Percentiles rank a stretch among this genome's conserved stretches.
Conservation (phyloP, 2,888 invertebrate genomes). For the Lasioglossum marginatum region DNA sequence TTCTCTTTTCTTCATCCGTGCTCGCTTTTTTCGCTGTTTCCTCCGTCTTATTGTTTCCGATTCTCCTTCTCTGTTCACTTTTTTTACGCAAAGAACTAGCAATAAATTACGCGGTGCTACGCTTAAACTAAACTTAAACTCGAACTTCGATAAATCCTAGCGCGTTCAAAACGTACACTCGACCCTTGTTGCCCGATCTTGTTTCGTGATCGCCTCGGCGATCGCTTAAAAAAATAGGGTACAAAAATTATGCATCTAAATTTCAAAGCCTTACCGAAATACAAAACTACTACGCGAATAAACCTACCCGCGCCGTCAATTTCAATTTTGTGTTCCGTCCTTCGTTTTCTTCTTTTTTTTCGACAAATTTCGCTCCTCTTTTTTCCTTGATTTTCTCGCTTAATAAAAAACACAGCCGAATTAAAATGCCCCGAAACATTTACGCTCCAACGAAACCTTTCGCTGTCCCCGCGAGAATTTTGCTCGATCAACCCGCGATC, state of each 20-base stretch:
- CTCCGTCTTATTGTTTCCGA: not conserved
- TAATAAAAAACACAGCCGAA: constrained; percentile 82
- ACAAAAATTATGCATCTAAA: constrained; percentile 83
- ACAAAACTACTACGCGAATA: constrained; percentile 28
- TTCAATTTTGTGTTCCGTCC: constrained; percentile 48
- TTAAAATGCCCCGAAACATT: constrained; percentile 81
- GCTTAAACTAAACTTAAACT: constrained; percentile 70
- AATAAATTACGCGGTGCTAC: constrained; percentile 38
- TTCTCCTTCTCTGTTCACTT: not conserved
- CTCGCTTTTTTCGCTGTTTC: not conserved
- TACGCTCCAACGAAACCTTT: constrained; percentile 14
- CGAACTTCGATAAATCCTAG: constrained; percentile 63
- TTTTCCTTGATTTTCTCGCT: constrained; percentile 1
- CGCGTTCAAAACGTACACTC: constrained; percentile 54
- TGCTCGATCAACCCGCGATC: constrained; percentile 38
- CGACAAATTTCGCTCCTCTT: not conserved
- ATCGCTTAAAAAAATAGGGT: constrained; percentile 84
- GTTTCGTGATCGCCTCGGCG: constrained; percentile 64
- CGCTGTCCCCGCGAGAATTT: not conserved
- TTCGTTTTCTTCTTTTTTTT: constrained; percentile 39
- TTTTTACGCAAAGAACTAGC: constrained; percentile 29
- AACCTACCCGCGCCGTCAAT: constrained; percentile 8
- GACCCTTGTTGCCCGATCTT: constrained; percentile 66
- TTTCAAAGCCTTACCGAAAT: constrained; percentile 75
- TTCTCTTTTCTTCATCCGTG: not conserved